Conservation (phyloP, 2,113 vertebrate genomes). For the Pelmatolapia mariae region DNA sequence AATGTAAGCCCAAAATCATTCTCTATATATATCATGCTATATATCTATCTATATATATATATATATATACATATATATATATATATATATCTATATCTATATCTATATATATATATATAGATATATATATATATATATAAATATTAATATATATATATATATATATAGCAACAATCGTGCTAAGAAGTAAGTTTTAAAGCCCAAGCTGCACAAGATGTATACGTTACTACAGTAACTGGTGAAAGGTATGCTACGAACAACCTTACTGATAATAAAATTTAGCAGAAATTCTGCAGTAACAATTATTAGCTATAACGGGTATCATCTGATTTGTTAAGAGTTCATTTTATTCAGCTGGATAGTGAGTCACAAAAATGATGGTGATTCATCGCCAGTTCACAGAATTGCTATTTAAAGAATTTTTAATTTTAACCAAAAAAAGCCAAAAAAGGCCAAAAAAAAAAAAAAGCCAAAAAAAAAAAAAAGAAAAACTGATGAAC, state of each 20-base stretch:
- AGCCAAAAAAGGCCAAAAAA: not conserved
- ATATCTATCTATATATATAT: too few relatives aligned
- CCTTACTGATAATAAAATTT: not conserved
- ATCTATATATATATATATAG: not conserved
- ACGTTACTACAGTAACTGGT: not conserved
- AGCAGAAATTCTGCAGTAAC: not conserved
- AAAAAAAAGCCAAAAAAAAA: not conserved
- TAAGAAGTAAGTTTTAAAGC: not conserved
- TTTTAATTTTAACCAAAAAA: not conserved
- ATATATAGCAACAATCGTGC: not conserved
- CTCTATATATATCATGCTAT: not conserved
- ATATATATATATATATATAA: not conserved
- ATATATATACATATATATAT: not conserved
- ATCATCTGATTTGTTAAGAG: not conserved
- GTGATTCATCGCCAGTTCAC: not conserved
- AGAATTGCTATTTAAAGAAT: not conserved
- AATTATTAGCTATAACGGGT: not conserved
- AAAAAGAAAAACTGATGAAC: not conserved
- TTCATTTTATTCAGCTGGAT: conserved; percentile 1
- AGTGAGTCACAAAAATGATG: not conserved
- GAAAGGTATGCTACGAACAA: not conserved
- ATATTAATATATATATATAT: too few relatives aligned
- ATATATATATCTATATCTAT: too few relatives aligned
- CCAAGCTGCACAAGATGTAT: not conserved
- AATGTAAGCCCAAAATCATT: not conserved